Percentiles rank a stretch among this genome's conserved stretches.
Evolutionary conservation across 2,113 vertebrate species (phyloP).

Genomic region (Lamprologus sp.): DNA sequence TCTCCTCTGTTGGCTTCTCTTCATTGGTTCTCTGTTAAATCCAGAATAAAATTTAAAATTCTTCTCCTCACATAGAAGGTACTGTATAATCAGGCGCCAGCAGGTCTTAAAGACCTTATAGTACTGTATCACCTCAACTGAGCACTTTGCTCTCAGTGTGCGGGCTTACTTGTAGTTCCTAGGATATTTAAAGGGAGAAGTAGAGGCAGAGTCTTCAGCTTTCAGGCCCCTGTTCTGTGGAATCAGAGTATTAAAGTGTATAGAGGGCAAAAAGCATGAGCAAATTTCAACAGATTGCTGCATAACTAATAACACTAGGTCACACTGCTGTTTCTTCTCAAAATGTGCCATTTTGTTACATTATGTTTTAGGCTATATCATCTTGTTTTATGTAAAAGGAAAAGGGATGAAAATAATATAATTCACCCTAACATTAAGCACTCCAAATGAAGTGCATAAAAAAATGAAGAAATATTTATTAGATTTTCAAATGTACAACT

Average conservation of each 20-base stretch:
- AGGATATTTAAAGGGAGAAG: not conserved
- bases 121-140: not conserved
- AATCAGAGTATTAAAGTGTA: not conserved
- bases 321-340: not conserved
- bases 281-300: not conserved
- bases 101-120: not conserved
- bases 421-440: not conserved
- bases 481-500: not conserved
- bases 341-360: not conserved
- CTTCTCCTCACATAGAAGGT: not conserved
- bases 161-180: not conserved
- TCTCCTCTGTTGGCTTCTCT: not conserved
- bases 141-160: not conserved
- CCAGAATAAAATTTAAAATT: not conserved
- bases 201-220: not conserved
- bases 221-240: not conserved
- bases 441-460: not conserved
- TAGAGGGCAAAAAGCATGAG: not conserved
- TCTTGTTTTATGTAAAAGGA: not conserved
- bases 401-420: not conserved
- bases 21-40: not conserved
- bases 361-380: not conserved
- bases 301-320: not conserved
- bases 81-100: not conserved
- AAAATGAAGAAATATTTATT: not conserved